phyloP scores from a whole-genome alignment of 2,888 invertebrate genomes.

The Timema podura region DNA sequence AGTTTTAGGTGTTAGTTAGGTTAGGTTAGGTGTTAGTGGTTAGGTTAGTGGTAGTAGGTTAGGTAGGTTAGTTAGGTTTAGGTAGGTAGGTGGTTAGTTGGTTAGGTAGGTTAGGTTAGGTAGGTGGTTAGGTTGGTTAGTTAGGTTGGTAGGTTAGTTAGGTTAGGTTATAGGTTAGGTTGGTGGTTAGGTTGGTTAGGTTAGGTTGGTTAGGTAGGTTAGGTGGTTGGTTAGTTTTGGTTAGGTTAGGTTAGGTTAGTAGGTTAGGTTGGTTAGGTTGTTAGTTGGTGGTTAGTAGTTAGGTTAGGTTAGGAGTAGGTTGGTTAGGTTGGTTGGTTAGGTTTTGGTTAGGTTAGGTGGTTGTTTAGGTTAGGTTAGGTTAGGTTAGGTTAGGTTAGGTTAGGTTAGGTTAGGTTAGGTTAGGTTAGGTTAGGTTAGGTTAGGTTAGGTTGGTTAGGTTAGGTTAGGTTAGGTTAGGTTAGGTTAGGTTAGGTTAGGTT shows the following conservation, averaged over 20 bases:
- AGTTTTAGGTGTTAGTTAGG: constrained; percentile 34
- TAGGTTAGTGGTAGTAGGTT: constrained; percentile 35
- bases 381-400: constrained; percentile 31
- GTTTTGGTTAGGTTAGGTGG: constrained; percentile 36
- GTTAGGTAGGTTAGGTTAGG: constrained; percentile 28
- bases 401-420: constrained; percentile 22
- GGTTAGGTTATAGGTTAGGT: constrained; percentile 8
- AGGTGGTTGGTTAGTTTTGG: constrained; percentile 36
- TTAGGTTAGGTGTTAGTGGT: constrained; percentile 26
- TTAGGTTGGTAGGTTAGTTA: constrained; percentile 18
- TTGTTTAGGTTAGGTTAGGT: constrained; percentile 34
- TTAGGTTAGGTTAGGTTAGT: constrained; percentile 36
- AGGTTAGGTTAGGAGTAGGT: constrained; percentile 34
- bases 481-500: constrained; percentile 32
- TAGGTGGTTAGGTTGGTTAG: constrained; percentile 24
- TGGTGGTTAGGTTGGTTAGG: constrained; percentile 24
- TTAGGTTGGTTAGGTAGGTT: constrained; percentile 36
- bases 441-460: constrained; percentile 28
- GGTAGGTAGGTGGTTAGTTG: constrained; percentile 29
- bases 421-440: constrained; percentile 32
- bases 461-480: constrained; percentile 26
- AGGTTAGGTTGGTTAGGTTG: constrained; percentile 36
- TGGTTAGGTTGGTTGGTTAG: constrained; percentile 27
- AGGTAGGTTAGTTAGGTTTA: constrained; percentile 33
- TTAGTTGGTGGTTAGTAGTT: constrained; percentile 35